Evolutionary conservation across 2,113 vertebrate genomes (phyloP), one percentile per base, ranked within the genome.

Genomic region (Poeciliopsis retropinna): DNA sequence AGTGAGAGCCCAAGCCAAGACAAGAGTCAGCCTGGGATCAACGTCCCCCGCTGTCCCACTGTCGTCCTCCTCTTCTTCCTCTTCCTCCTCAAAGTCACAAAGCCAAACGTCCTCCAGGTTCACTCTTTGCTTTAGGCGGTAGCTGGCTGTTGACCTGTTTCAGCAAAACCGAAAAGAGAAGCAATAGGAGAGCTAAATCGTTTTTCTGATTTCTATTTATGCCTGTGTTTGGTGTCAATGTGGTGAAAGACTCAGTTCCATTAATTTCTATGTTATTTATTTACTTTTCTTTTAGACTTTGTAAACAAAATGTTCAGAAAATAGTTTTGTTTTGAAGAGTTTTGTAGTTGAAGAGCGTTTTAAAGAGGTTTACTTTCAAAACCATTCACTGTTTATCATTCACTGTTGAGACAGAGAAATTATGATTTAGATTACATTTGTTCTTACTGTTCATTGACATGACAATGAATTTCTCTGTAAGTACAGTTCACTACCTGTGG

Each of bases 101-200:
- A 91, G 68, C 81, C 83, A 88, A 32, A 94, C 11, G 14, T 93
- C 88, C 69, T 85, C 30, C 0, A 95, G 90, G 54, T 63, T 76
- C 63, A 93, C 80, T 57, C 86, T 81, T 85, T 92, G 85, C 68
- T 93, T 92, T 73, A 94, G 85, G 31, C 87, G 90, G 78, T 93
- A 95, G 76, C 87, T 92, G 78, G 75, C 73, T 15, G 77, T 75
- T 7, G 92, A 92, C 78, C 94, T 95, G 81, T 9, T 67, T 0
- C 27, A 39, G 41, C 12, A 39, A 19, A 54, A 54, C 15, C 12
- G 61, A 27, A 61, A 60, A 54, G 51, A 57, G 8, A 57, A 57
- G 51, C 44, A 47, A 19, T 47, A 47, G 17, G 44, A 15, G 14
- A 6, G 17, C 9, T 57, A n/a, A n/a, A 57, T 25, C 3, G 8